Evolutionary conservation across 2,113 vertebrate species (phyloP), one percentile per base, ranked within the genome.

Genomic region (Megaceryle maxima): DNA sequence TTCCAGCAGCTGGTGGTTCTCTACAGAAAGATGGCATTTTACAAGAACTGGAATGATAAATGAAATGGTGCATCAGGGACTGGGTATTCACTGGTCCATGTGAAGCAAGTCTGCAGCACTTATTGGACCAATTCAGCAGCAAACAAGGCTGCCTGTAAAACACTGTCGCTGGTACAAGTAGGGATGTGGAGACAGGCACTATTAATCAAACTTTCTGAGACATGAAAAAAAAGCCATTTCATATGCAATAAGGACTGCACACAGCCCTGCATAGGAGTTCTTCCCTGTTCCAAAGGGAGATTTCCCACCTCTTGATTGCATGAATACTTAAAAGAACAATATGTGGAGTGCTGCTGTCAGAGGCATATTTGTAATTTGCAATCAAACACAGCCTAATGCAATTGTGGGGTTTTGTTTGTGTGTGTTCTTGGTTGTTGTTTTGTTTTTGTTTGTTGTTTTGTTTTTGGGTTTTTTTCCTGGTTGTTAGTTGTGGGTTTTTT

Each of bases 111-210:
- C 46, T 69, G 39, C 39, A 73, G 68, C 13, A 9, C 60, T 75
- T 64, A 35, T 64, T 6, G 7, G 84, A 60, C 60, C 39, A 18
- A 10, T 8, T 26, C 1, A 0, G 33, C 69, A 82, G 73, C 24
- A 56, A 69, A 90, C 0, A 0, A 70, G 3, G 22, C 16, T 0
- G 0, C 28, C 70, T n/a, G 26, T 50, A 37, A 67, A 92, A 22
- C 41, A 4, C 31, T 10, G 1, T 6, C 3, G 1, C 37, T 29
- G 46, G 18, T 50, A 29, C 0, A 0, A 62, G 82, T 59, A 67
- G 59, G 20, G 35, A 9, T n/a, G 16, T 4, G 39, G 66, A 84
- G 50, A 33, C 18, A n/a, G 70, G 19, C 14, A 43, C 9, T 21
- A 9, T n/a, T n/a, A 53, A 90, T 46, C 63, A 83, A 39, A 67